These are phyloP conservation scores for Coremacera marginata DNA, from an alignment of 2,888 invertebrate species.

Conservation along the genomic window DNA sequence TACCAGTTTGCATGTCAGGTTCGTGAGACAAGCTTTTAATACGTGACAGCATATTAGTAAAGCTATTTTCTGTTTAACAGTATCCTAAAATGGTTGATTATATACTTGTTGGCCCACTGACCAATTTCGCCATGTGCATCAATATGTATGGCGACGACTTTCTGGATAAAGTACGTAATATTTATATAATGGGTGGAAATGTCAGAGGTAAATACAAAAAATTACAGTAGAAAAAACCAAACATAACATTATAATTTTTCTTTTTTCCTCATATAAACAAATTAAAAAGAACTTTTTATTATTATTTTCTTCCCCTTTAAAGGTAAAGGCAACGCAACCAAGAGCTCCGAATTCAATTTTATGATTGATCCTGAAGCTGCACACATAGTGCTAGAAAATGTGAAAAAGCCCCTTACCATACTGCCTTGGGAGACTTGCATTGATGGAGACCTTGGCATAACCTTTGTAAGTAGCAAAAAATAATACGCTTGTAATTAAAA, in stretches of 20 bases:
- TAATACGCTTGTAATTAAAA: not conserved
- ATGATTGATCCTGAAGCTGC: constrained; percentile 82
- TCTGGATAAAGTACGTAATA: constrained; percentile 73
- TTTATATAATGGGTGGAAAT: constrained; percentile 86
- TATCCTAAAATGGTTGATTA: constrained; percentile 73
- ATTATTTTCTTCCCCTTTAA: no score
- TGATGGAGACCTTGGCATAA: constrained; percentile 55
- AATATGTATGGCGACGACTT: constrained; percentile 74
- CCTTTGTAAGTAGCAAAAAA: constrained; percentile 49
- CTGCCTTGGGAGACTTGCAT: constrained; percentile 78
- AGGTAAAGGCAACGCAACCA: constrained; percentile 73
- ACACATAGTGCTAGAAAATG: constrained; percentile 73
- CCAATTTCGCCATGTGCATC: constrained; percentile 82
- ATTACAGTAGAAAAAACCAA: no score
- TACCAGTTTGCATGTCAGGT: constrained; percentile 74
- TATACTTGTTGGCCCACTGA: constrained; percentile 79
- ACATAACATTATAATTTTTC: no score
- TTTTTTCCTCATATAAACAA: not conserved
- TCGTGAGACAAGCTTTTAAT: constrained; percentile 34
- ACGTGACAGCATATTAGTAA: no score
- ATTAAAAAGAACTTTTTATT: no score
- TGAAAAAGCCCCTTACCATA: constrained; percentile 71
- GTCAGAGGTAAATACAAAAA: constrained; percentile 73
- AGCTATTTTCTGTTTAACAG: constrained; percentile 41
- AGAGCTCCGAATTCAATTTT: constrained; percentile 82